These are phyloP conservation scores for Elymnias hypermnestra DNA, from an alignment of 1,140 invertebrate genomes.

Conservation along the genomic window DNA sequence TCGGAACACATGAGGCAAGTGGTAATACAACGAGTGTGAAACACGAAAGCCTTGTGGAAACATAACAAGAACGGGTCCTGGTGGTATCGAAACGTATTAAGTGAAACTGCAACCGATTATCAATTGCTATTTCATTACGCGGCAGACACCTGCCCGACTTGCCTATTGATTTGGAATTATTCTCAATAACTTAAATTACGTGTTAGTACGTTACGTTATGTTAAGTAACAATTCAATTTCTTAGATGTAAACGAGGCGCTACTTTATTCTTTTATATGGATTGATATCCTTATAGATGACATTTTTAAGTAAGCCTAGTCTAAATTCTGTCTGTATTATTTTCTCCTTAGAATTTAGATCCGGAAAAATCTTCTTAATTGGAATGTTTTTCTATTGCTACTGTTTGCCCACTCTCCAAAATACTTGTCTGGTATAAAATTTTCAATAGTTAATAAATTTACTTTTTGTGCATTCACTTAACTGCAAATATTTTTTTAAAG, in stretches of 20 bases:
- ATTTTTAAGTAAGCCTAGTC: too few relatives aligned
- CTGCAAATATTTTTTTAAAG: too few relatives aligned
- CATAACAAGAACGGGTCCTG: slow-evolving; percentile 49
- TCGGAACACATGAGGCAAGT: neutral
- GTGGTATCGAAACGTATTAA: slow-evolving; percentile 44
- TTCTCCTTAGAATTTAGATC: too few relatives aligned
- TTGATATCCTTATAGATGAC: too few relatives aligned
- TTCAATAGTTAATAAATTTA: too few relatives aligned
- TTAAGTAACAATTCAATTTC: neutral
- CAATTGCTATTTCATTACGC: slow-evolving; percentile 64
- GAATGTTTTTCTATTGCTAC: too few relatives aligned
- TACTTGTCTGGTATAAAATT: too few relatives aligned
- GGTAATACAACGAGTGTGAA: slow-evolving; percentile 37
- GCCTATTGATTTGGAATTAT: slow-evolving; percentile 12
- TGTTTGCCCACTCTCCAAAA: too few relatives aligned
- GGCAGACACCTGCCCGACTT: slow-evolving; percentile 36
- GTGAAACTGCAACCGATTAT: slow-evolving; percentile 60
- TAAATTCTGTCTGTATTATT: too few relatives aligned
- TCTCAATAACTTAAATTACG: neutral
- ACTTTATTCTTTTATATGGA: too few relatives aligned
- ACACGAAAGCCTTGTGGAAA: slow-evolving; percentile 58
- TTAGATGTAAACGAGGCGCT: neutral
- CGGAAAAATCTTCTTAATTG: too few relatives aligned
- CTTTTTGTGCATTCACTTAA: too few relatives aligned
- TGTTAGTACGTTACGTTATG: neutral